Base-by-base conservation (phyloP, 2,113 vertebrate genomes). In the Callipepla squamata region DNA sequence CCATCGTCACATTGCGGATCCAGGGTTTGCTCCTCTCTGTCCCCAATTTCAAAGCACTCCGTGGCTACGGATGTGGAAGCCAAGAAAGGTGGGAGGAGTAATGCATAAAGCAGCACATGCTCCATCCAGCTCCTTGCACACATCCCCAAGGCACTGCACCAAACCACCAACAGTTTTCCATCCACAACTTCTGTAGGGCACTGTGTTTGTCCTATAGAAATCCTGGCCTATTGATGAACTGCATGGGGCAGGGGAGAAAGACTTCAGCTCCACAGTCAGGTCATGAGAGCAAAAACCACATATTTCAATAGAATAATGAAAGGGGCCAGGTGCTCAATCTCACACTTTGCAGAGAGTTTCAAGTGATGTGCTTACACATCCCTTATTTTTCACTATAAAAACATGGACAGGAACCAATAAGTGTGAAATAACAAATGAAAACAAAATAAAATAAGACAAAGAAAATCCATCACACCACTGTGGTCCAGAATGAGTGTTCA, bases 71-170 rank as follows among this genome's bases (percentile, higher is more conserved):
- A 40, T 8, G 40, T 36, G 40, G 89, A 45, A 4, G 11, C n/a
- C 14, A 6, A 5, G 32, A 1, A 4, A 51, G 38, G 21, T 2
- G 53, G 34, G 67, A 90, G 58, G 25, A 68, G 25, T 34, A 17
- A 19, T 22, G 25, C 4, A 2, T 38, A 15, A 57, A 38, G 13
- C 62, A 3, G 34, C 2, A 0, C 57, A 12, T 3, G 2, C 38
- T 4, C 65, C 55, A 23, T 6, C 65, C 44, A 74, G 36, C 34
- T 1, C 30, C 50, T 66, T 15, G 28, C 45, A 5, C 2, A 9
- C 42, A 55, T 3, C 38, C 65, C 20, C 4, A 13, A n/a, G 21
- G 36, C 14, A 26, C 0, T 0, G 3, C 2, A 26, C 47, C 66
- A 62, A 21, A 6, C 50, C 67, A 22, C 4, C 13, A 53, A 19